Percentiles rank a stretch among this genome's conserved stretches.
Conservation (phyloP, 2,888 invertebrate species). For the Drosophila paracracens region DNA sequence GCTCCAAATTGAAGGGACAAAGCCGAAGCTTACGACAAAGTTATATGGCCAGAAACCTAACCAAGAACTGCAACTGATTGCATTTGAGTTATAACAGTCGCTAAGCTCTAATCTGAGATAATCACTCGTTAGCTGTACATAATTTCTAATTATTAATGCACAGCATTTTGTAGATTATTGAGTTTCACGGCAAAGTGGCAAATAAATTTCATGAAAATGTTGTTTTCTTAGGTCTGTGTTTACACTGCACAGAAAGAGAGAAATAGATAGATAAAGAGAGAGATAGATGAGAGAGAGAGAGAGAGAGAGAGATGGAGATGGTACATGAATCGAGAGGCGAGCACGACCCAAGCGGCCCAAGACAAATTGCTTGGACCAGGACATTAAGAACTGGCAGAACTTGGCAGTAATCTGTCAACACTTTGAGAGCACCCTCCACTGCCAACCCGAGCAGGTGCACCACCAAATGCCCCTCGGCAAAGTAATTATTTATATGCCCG, state of each 20-base stretch:
- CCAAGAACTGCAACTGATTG: constrained; percentile 23
- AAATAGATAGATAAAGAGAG: background rate
- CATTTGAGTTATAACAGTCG: constrained; percentile 15
- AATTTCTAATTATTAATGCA: constrained; percentile 10
- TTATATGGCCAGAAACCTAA: constrained; percentile 3
- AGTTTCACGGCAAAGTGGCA: constrained; percentile 44
- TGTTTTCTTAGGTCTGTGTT: background rate
- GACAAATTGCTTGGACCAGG: constrained; percentile 65
- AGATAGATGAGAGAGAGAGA: background rate
- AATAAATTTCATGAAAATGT: constrained; percentile 39
- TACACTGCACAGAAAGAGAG: background rate
- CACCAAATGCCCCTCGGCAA: constrained; percentile 47
- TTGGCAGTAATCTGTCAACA: constrained; percentile 80
- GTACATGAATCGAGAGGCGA: background rate
- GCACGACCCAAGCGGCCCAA: constrained; percentile 17
- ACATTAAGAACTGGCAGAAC: constrained; percentile 69
- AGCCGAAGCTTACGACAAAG: constrained; percentile 9
- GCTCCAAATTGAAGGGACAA: constrained; percentile 9
- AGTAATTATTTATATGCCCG: constrained; percentile 69
- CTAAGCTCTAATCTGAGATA: background rate
- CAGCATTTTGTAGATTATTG: constrained; percentile 25
- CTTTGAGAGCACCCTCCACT: constrained; percentile 43
- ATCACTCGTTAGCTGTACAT: background rate
- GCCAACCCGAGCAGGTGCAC: constrained; percentile 48
- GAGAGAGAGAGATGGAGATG: background rate